Evolutionary conservation across 2,797 vertebrate species (phyloP).

Genomic region (Hydrolagus colliei): DNA sequence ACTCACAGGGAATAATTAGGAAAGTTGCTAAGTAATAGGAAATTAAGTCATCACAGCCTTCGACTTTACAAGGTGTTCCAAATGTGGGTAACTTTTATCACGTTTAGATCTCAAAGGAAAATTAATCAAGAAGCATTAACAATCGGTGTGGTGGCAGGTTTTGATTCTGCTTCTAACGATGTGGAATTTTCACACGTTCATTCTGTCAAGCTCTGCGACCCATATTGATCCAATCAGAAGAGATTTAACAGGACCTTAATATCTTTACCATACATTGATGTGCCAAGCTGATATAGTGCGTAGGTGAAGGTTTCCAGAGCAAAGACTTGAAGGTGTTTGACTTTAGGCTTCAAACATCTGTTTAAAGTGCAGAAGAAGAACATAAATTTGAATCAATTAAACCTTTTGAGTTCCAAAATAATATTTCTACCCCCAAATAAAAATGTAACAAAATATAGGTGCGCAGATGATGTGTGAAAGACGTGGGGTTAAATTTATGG

Average conservation of each 20-base stretch:
- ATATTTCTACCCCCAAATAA: not conserved
- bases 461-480: not conserved
- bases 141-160: not conserved
- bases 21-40: not conserved
- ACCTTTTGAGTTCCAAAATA: not conserved
- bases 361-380: not conserved
- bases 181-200: not conserved
- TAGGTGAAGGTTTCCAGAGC: not conserved
- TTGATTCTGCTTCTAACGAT: not conserved
- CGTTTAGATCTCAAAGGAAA: too few relatives aligned
- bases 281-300: constrained; percentile 17
- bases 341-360: constrained; percentile 10
- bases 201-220: not conserved
- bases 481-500: too few relatives aligned
- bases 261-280: not conserved
- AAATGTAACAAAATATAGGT: not conserved
- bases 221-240: constrained; percentile 9
- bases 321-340: not conserved
- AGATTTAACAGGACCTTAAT: not conserved
- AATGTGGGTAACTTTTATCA: not conserved
- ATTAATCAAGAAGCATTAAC: not conserved
- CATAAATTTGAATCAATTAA: not conserved
- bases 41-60: not conserved
- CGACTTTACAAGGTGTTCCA: not conserved
- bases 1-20: not conserved